A percentile compares a stretch with the other conserved stretches of the same genome.
Evolutionary conservation across 1,140 invertebrate genomes (phyloP).

Genomic region (Mamestra configurata): DNA sequence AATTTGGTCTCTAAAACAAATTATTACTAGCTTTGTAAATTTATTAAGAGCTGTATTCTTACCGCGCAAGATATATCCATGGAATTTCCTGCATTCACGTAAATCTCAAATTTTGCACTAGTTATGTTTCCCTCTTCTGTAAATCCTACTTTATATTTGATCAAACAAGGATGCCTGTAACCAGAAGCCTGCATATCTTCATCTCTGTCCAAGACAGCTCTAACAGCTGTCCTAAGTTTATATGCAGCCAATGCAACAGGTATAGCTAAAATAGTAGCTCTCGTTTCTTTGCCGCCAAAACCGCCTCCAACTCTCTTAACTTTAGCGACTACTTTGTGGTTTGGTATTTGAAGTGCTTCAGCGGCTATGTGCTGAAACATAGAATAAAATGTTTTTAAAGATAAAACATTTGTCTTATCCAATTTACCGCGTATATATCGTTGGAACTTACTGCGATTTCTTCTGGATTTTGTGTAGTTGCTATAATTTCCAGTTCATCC

Average conservation of each 20-base stretch:
- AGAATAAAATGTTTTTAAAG: too few species aligned
- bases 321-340: conserved; percentile 90
- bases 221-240: conserved; percentile 90
- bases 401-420: background rate
- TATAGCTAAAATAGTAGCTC: conserved; percentile 85
- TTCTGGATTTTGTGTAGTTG: conserved; percentile 94
- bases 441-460: conserved; percentile 88
- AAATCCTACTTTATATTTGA: conserved; percentile 93
- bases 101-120: conserved; percentile 90
- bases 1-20: too few species aligned
- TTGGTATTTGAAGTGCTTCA: conserved; percentile 89
- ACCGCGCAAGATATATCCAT: conserved; percentile 91
- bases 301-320: conserved; percentile 94
- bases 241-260: conserved; percentile 89
- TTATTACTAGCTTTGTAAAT: background rate
- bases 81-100: conserved; percentile 91
- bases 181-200: conserved; percentile 95
- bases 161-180: conserved; percentile 93
- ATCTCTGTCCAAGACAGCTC: conserved; percentile 93
- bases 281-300: conserved; percentile 95
- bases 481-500: conserved; percentile 95
- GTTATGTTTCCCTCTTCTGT: conserved; percentile 89
- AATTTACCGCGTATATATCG: background rate
- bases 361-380: conserved; percentile 87
- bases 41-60: conserved; percentile 61